These are phyloP conservation scores for Acromyrmex charruanus DNA, from an alignment of 1,140 invertebrate species.

Conservation along the genomic window DNA sequence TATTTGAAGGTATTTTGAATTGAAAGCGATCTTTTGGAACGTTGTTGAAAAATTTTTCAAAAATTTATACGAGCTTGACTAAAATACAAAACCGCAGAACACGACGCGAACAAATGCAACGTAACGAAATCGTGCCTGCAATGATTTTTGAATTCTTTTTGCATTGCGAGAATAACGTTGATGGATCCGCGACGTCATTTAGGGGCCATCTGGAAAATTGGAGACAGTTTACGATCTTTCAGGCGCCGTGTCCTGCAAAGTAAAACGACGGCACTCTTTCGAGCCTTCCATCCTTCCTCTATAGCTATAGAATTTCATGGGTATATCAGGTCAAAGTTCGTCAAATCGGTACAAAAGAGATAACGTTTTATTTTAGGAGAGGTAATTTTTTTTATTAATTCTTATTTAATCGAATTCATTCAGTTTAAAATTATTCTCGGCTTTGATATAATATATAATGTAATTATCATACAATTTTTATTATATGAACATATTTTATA, in stretches of 20 bases:
- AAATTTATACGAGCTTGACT: neutral
- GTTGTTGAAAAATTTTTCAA: neutral
- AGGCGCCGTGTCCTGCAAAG: constrained; percentile 79
- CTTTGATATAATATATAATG: neutral
- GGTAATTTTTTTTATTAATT: neutral
- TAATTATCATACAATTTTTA: constrained; percentile 7
- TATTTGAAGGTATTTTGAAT: neutral
- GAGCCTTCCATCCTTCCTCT: constrained; percentile 38
- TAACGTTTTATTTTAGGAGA: neutral
- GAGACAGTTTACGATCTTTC: constrained; percentile 81
- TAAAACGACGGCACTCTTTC: constrained; percentile 77
- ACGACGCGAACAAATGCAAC: neutral
- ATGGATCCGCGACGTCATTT: constrained; percentile 56
- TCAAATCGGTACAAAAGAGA: neutral
- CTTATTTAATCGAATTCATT: neutral
- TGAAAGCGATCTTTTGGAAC: neutral
- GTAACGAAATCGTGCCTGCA: neutral
- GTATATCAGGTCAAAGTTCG: neutral
- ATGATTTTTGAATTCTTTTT: neutral
- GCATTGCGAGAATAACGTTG: constrained; percentile 57
- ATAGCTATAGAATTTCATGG: constrained; percentile 27
- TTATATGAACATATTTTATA: neutral
- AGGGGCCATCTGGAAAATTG: constrained; percentile 84
- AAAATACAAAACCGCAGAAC: constrained; percentile 7
- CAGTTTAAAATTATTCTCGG: neutral